Evolutionary conservation across 2,113 vertebrate species (phyloP).

Genomic region (Festucalex cinctus): DNA sequence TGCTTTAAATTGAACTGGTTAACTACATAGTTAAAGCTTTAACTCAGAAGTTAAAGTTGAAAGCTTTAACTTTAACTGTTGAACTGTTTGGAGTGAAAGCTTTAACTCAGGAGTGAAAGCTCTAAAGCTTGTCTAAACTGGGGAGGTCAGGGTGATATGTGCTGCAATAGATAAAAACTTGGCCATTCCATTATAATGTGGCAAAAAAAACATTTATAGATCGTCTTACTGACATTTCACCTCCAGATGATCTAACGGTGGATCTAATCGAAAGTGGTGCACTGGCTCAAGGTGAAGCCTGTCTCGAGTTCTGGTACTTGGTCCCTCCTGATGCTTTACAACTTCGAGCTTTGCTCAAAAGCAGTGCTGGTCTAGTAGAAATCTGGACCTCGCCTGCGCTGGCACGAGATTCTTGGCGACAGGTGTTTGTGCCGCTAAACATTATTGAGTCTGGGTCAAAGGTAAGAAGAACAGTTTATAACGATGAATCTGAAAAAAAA

Average conservation of each 20-base stretch:
- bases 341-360: constrained; percentile 66
- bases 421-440: constrained; percentile 64
- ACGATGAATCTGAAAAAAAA: neutral
- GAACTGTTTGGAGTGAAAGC: too few relatives aligned
- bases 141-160: too few relatives aligned
- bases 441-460: constrained; percentile 53
- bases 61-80: too few relatives aligned
- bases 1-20: too few relatives aligned
- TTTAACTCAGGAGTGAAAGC: too few relatives aligned
- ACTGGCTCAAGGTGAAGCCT: constrained; percentile 61
- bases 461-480: constrained; percentile 60
- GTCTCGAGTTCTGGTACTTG: constrained; percentile 85
- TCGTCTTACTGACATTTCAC: constrained; percentile 7
- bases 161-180: too few relatives aligned
- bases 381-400: constrained; percentile 71
- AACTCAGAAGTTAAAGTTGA: too few relatives aligned
- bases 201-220: neutral
- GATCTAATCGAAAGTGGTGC: constrained; percentile 66
- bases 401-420: constrained; percentile 67
- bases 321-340: constrained; percentile 54
- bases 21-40: too few relatives aligned
- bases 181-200: neutral
- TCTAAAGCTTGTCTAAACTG: too few relatives aligned
- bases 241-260: constrained; percentile 54
- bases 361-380: constrained; percentile 27